Base-by-base conservation (phyloP, 2,113 vertebrate genomes). In the Albula goreensis region DNA sequence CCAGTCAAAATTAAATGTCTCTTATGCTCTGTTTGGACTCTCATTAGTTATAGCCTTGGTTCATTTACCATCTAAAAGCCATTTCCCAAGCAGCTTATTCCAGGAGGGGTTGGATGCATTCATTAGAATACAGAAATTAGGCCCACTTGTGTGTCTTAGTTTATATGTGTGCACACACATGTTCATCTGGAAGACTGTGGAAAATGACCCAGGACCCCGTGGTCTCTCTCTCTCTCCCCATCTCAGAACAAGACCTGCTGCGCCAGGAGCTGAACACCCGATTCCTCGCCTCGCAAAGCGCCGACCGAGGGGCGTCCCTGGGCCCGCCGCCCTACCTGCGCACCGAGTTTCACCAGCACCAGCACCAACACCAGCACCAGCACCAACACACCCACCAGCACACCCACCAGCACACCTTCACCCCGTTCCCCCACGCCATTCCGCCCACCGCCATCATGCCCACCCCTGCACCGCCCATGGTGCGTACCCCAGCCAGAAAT, bases 341-440 rank as follows among this genome's bases (percentile, higher is more conserved):
- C 92, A 99, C 98, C 0, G 98, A 99, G 96, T 99, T 99, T 95
- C 98, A 99, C 94, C 98, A 99, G 93, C 98, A 99, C 87, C 98
- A 99, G 89, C 97, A 99, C 83, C 98, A 99, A 93, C 97, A 97
- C 88, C 96, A 97, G 94, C 95, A 96, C 56, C 96, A 97, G 91
- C 97, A 97, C 92, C 97, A 97, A 94, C 96, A 97, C 95, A 99
- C 97, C 25, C 98, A 99, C 94, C 98, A 99, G 93, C 98, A 99
- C 95, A 99, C 98, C 22, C 98, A 99, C 96, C 98, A 99, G 96
- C 98, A 99, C 94, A 99, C 98, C 94, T 99, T 99, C 95, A 99
- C 98, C 17, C 98, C 98, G 81, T 99, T 99, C 91, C 98, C 98
- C 83, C 98, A 99, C 96, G 96, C 97, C 94, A 97, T 97, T 92